Evolutionary conservation across 1,140 invertebrate species (phyloP), one percentile per base, ranked within the genome.

Genomic region (Drosophila jambulina): DNA sequence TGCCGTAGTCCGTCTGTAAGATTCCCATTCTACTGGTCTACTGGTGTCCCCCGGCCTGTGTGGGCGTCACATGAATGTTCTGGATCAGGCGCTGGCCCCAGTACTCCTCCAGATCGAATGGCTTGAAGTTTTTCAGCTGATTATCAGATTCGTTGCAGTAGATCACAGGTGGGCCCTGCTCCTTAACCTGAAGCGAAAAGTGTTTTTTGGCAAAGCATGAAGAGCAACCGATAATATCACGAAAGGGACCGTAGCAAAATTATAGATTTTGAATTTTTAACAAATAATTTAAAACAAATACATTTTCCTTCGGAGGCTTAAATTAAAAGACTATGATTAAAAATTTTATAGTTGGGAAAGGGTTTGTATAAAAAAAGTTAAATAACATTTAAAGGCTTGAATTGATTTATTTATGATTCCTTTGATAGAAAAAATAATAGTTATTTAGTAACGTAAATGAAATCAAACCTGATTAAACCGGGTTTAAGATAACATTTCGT

Each of bases 101-200:
- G 67, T 91, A 92, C 62, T 91, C 90, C 51, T 92, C 91, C 80
- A 92, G 75, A 78, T 92, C 85, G 61, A 92, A 92, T 57, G 91
- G 91, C 60, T 91, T 91, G 48, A 92, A 92, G 54, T 92, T 92
- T 75, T 92, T 92, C 64, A 92, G 68, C 76, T 92, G 91, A 78
- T 92, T 85, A 74, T 92, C 91, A 63, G 88, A 83, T 85, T 92
- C 91, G 54, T 80, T 91, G 75, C 86, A 81, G 64, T 85, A 77
- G 21, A 92, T 78, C 48, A 84, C 69, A 36, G 82, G 79, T 48
- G 91, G 83, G 13, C 90, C 80, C 69, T 92, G 91, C 54, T 92
- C 91, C 43, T 78, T 82, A 25, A 92, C 91, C 91, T 92, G 59
- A 1, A 62, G 57, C 57, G 21, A 68, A 19, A 57, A 65, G 21